Percentiles rank a stretch among this genome's conserved stretches.
Evolutionary conservation across 2,888 invertebrate genomes (phyloP).

Genomic region (Heliconius erato): DNA sequence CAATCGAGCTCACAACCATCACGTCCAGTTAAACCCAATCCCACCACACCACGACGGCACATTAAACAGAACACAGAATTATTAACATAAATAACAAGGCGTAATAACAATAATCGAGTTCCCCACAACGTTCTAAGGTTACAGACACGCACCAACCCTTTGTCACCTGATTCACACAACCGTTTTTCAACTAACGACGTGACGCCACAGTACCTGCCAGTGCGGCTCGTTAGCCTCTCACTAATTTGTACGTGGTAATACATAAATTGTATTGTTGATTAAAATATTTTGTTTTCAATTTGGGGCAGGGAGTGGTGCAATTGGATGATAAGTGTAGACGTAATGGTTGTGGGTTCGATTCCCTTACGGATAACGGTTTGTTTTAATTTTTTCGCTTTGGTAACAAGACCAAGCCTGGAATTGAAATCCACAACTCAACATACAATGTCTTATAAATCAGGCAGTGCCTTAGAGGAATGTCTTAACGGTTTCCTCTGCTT

Average conservation of each 20-base stretch:
- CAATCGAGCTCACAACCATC: too few species aligned
- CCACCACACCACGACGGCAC: too few species aligned
- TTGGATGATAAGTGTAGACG: neutral
- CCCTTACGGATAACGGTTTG: too few species aligned
- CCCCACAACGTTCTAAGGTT: conserved; percentile 58
- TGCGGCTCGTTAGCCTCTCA: conserved; percentile 49
- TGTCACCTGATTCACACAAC: conserved; percentile 57
- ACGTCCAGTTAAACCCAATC: too few species aligned
- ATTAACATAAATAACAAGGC: conserved; percentile 47
- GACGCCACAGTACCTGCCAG: conserved; percentile 33
- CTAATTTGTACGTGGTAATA: conserved; percentile 42
- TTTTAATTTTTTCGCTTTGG: too few species aligned
- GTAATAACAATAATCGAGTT: conserved; percentile 55
- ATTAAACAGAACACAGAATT: conserved; percentile 1
- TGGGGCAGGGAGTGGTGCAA: neutral
- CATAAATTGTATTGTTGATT: conserved; percentile 36
- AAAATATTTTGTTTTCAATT: conserved; percentile 27
- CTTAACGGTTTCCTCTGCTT: too few species aligned
- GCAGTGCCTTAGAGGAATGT: too few species aligned
- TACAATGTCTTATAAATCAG: too few species aligned
- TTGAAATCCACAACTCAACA: too few species aligned
- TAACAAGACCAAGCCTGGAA: too few species aligned
- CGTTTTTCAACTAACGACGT: conserved; percentile 51
- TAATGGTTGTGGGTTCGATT: neutral
- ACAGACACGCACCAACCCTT: conserved; percentile 55